Evolutionary conservation across 2,797 vertebrate genomes (phyloP).

Genomic region (Lagocephalus sceleratus): DNA sequence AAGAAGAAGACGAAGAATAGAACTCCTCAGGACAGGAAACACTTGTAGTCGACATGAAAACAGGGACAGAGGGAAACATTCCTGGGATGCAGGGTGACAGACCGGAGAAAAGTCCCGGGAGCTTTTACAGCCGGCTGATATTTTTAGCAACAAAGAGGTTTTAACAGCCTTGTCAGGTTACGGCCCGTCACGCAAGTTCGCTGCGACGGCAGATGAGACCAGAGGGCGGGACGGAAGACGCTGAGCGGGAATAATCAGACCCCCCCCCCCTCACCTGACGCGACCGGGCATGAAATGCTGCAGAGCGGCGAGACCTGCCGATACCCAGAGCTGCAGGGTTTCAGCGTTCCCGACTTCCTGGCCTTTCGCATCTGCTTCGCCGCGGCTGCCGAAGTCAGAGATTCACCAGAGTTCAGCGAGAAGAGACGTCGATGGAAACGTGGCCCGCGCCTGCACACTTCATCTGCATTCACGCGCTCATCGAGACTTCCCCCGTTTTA

Average conservation of each 20-base stretch:
- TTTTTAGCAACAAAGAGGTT: constrained; percentile 9
- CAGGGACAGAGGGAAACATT: neutral
- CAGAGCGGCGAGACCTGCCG: neutral
- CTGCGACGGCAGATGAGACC: constrained; percentile 13
- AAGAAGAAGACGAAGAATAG: neutral
- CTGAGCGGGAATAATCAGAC: constrained; percentile 23
- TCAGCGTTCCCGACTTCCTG: no score
- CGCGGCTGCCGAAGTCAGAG: no score
- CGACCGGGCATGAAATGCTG: constrained; percentile 35
- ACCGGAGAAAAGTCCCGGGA: neutral
- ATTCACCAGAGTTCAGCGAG: no score
- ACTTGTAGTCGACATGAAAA: neutral
- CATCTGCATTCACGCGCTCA: no score
- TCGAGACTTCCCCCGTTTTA: no score
- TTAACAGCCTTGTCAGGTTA: constrained; percentile 25
- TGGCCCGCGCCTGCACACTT: no score
- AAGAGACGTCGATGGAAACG: no score
- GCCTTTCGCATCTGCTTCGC: no score
- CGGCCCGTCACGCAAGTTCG: constrained; percentile 25
- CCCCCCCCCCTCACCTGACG: constrained; percentile 22
- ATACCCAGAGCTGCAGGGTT: no score
- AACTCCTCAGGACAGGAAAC: neutral
- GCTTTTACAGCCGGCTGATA: constrained; percentile 11
- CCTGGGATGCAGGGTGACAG: constrained; percentile 6
- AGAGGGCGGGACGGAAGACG: constrained; percentile 4